These are phyloP conservation scores for Taxidea taxus DNA, from an alignment of 2,113 vertebrate genomes.

Conservation along the genomic window DNA sequence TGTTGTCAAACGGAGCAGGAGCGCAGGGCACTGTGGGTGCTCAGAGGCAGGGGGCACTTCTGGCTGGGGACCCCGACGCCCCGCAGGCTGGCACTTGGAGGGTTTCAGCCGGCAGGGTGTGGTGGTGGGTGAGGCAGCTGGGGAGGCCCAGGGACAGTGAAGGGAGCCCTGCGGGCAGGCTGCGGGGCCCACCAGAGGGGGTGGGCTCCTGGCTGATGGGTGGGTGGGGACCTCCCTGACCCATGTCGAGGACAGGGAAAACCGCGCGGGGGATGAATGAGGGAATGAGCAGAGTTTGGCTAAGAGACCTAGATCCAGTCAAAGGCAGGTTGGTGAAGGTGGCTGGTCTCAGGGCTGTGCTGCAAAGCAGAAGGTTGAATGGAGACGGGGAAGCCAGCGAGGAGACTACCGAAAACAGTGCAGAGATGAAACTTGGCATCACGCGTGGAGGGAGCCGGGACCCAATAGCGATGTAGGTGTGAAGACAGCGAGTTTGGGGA, in stretches of 20 bases:
- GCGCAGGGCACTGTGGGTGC: background rate
- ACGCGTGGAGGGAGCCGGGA: background rate
- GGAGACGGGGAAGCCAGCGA: background rate
- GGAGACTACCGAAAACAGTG: background rate
- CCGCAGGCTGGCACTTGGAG: background rate
- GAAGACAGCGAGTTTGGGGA: background rate
- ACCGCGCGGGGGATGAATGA: no score
- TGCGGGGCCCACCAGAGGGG: accelerated
- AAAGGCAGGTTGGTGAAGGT: background rate
- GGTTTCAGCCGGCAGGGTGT: background rate
- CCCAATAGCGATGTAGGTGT: background rate
- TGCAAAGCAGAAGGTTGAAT: background rate
- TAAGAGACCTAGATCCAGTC: background rate
- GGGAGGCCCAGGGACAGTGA: background rate
- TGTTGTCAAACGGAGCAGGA: accelerated
- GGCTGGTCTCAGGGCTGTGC: background rate
- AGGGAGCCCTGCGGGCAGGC: background rate
- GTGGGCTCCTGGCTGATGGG: background rate
- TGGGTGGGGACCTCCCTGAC: background rate
- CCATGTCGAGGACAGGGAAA: background rate
- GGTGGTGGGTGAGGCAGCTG: background rate
- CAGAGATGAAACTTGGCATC: background rate
- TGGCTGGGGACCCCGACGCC: background rate
- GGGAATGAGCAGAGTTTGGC: background rate
- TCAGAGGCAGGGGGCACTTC: background rate